phyloP scores from a whole-genome alignment of 2,113 vertebrate species.

The Plecotus auritus region DNA sequence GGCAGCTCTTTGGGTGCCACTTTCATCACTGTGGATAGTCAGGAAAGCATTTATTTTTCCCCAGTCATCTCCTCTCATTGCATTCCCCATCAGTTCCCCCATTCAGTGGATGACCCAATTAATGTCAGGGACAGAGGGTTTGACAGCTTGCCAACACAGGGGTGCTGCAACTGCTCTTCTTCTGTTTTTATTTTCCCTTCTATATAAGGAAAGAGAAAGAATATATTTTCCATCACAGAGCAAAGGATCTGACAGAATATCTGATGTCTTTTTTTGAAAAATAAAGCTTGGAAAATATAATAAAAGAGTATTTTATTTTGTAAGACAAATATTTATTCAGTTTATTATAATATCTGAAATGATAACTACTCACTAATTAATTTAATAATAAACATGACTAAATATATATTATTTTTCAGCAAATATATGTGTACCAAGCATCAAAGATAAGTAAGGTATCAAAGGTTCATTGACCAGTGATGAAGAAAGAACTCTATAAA shows the following conservation, averaged over 20 bases:
- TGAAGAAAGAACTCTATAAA: neutral
- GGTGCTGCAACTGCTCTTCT: neutral
- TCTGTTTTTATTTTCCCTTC: neutral
- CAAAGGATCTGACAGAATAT: neutral
- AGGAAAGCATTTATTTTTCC: constrained; percentile 36
- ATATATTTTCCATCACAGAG: constrained; percentile 4
- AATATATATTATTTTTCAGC: neutral
- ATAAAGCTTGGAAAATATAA: neutral
- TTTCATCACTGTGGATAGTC: constrained; percentile 4
- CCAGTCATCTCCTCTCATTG: neutral
- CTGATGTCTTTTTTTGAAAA: neutral
- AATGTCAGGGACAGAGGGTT: neutral
- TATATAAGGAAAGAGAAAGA: neutral
- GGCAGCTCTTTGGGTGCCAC: constrained; percentile 28
- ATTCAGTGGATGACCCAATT: constrained; percentile 41
- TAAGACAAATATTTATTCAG: neutral
- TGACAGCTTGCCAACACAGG: constrained; percentile 2
- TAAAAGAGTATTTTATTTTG: neutral
- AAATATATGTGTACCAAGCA: neutral
- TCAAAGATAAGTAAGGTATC: neutral
- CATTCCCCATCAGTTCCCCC: constrained; percentile 28
- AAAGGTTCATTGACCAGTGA: neutral
- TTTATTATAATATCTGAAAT: neutral
- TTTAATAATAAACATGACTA: neutral
- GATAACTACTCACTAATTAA: neutral